Evolutionary conservation across 2,113 vertebrate species (phyloP).

Genomic region (Scalopus aquaticus): DNA sequence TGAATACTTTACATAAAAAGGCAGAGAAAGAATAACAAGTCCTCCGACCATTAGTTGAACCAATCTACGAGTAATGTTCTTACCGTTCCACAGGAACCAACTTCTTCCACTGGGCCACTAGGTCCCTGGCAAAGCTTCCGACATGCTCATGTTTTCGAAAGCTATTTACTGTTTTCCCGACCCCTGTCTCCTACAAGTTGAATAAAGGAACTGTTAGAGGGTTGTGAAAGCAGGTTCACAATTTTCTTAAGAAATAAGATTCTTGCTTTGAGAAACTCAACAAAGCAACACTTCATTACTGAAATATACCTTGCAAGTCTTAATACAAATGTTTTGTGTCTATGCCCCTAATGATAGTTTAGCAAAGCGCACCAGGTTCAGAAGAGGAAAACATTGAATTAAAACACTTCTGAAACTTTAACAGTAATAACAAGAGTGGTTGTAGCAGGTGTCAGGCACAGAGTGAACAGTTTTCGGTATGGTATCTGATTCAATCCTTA

Average conservation of each 20-base stretch:
- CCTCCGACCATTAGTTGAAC: neutral
- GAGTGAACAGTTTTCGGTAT: neutral
- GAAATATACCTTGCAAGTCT: neutral
- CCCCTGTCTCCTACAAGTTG: conserved; percentile 92
- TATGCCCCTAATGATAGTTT: conserved; percentile 2
- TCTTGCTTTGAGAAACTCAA: neutral
- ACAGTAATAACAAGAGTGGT: neutral
- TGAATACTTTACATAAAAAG: neutral
- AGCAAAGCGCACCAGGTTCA: neutral
- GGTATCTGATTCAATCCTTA: neutral
- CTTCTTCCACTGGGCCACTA: conserved; percentile 98
- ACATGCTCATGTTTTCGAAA: conserved; percentile 94
- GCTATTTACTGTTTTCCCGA: conserved; percentile 97
- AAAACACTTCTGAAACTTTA: neutral
- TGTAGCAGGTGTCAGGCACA: neutral
- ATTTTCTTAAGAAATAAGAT: neutral
- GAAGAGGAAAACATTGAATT: neutral
- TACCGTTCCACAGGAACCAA: conserved; percentile 94
- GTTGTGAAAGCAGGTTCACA: neutral
- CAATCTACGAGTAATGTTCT: conserved; percentile 23
- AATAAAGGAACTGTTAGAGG: conserved; percentile 33
- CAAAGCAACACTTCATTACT: neutral
- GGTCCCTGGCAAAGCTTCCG: conserved; percentile 91
- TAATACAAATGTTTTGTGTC: conserved; percentile 9
- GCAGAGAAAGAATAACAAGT: neutral